Percentiles rank a stretch among this genome's conserved stretches.
These are phyloP conservation scores for Denticeps clupeoides DNA, from an alignment of 2,797 vertebrate species.

Conservation along the genomic window DNA sequence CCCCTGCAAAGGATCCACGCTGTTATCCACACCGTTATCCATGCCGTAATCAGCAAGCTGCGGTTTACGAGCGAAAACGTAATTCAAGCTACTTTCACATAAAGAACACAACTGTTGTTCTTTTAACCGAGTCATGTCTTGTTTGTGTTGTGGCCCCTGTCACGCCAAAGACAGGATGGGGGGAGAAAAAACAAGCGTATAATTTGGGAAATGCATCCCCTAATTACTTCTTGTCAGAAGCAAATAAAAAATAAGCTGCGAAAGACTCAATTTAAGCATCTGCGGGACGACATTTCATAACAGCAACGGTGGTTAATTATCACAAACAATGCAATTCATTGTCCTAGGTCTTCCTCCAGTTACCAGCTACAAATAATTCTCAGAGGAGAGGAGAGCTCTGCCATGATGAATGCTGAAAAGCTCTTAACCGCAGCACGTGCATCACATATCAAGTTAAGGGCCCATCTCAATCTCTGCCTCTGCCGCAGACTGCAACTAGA, in stretches of 20 bases:
- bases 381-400: slow-evolving; percentile 24
- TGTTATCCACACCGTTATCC: too few species aligned
- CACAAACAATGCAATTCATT: slow-evolving; percentile 45
- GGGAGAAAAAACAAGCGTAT: slow-evolving; percentile 8
- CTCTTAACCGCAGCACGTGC: slow-evolving; percentile 40
- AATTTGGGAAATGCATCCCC: slow-evolving; percentile 20
- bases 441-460: slow-evolving; percentile 46
- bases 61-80: not conserved
- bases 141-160: not conserved
- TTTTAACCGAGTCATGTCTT: not conserved
- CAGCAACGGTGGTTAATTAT: slow-evolving; percentile 33
- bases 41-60: not conserved
- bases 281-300: slow-evolving; percentile 35
- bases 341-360: slow-evolving; percentile 37
- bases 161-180: not conserved
- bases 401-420: slow-evolving; percentile 42
- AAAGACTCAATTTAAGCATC: slow-evolving; percentile 39
- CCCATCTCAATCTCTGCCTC: slow-evolving; percentile 24
- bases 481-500: slow-evolving; percentile 5
- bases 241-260: slow-evolving; percentile 37
- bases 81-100: not conserved
- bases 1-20: slow-evolving; percentile 19
- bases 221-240: slow-evolving; percentile 26
- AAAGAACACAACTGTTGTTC: not conserved
- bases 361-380: slow-evolving; percentile 41